Conservation (phyloP, 2,113 vertebrate genomes). For the Mandrillus leucophaeus region DNA sequence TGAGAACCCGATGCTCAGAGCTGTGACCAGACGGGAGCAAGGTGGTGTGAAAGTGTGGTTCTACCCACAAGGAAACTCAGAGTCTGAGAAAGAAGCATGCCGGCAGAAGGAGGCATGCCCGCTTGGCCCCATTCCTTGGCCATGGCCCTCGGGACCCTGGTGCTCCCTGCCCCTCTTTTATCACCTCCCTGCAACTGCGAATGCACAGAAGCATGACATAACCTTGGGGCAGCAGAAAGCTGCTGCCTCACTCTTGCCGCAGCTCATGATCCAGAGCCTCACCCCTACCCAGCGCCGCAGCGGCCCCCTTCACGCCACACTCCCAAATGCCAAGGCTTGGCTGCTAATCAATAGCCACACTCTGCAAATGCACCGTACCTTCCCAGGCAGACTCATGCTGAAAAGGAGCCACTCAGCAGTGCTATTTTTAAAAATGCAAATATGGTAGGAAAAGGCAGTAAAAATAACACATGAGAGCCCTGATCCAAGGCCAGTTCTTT, state of each 20-base stretch:
- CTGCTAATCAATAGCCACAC: conserved; percentile 42
- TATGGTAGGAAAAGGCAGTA: conserved; percentile 1
- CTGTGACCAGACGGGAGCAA: rapidly evolving
- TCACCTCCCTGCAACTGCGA: background rate
- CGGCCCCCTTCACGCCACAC: background rate
- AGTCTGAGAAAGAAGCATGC: rapidly evolving
- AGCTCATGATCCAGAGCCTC: background rate
- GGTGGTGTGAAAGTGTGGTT: background rate
- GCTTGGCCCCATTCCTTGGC: no score
- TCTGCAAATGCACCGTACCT: conserved; percentile 43
- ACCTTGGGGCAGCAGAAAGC: background rate
- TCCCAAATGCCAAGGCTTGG: background rate
- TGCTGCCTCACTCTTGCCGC: background rate
- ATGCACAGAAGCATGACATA: background rate
- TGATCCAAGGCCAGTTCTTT: background rate
- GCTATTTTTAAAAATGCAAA: conserved; percentile 67
- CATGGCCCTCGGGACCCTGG: background rate
- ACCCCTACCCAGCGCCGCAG: background rate
- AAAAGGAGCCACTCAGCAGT: conserved; percentile 36
- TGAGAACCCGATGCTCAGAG: background rate
- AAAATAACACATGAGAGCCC: background rate
- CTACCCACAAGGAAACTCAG: rapidly evolving
- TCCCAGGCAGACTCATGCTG: conserved; percentile 46
- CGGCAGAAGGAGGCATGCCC: background rate
- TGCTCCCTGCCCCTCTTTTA: background rate